Percentiles rank a stretch among this genome's conserved stretches.
Conservation (phyloP, 1,140 invertebrate species). For the Pseudomyrmex pallidus region DNA sequence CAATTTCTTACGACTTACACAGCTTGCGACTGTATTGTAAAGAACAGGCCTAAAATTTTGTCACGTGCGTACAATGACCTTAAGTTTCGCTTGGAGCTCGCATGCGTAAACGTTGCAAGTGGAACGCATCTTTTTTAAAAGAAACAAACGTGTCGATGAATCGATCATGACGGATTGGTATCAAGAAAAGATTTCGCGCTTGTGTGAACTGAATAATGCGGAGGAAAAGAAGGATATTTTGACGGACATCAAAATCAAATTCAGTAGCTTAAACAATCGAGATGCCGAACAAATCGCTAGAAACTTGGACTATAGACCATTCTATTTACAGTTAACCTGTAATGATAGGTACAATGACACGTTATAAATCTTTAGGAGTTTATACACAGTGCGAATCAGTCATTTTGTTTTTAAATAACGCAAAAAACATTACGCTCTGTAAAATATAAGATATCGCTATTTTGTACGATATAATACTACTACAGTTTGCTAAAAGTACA, state of each 20-base stretch:
- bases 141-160: slow-evolving; percentile 37
- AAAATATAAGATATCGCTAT: not conserved
- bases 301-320: slow-evolving; percentile 72
- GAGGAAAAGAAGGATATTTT: slow-evolving; percentile 74
- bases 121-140: no score
- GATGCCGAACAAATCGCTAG: slow-evolving; percentile 73
- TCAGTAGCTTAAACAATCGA: slow-evolving; percentile 63
- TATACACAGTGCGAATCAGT: not conserved
- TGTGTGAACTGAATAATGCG: slow-evolving; percentile 69
- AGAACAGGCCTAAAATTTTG: no score
- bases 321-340: slow-evolving; percentile 81
- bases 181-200: slow-evolving; percentile 67
- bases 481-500: not conserved
- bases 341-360: slow-evolving; percentile 80
- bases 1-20: no score
- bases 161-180: slow-evolving; percentile 77
- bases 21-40: no score
- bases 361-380: slow-evolving; percentile 47
- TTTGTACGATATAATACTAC: not conserved
- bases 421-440: not conserved
- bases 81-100: no score
- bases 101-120: no score
- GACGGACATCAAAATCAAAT: slow-evolving; percentile 78
- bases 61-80: no score
- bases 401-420: not conserved